Conservation (phyloP, 2,888 invertebrate species). For the Synergus umbraculus region DNA sequence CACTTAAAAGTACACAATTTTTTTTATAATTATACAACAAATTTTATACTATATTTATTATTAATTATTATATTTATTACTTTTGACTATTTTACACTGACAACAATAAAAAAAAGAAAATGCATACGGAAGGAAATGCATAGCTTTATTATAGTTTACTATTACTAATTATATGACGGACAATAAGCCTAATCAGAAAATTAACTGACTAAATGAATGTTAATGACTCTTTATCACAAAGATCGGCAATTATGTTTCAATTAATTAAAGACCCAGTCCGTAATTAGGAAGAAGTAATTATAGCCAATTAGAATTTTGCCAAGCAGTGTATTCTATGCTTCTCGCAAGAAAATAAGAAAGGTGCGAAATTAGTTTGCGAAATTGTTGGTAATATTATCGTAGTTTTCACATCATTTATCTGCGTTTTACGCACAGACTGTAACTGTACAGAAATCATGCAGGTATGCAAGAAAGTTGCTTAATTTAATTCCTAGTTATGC, state of each 20-base stretch:
- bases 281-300: conserved; percentile 20
- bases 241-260: conserved; percentile 27
- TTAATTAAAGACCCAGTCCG: conserved; percentile 8
- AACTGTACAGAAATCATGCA: conserved; percentile 35
- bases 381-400: not conserved
- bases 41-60: too few species aligned
- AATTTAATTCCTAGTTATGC: conserved; percentile 30
- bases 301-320: conserved; percentile 28
- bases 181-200: not conserved
- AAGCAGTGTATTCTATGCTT: not conserved
- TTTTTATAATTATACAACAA: too few species aligned
- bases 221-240: conserved; percentile 23
- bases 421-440: conserved; percentile 20
- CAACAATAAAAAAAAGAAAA: not conserved
- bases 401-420: conserved; percentile 36
- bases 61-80: too few species aligned
- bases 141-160: not conserved
- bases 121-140: not conserved
- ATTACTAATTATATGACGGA: not conserved
- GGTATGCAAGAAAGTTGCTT: conserved; percentile 33
- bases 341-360: conserved; percentile 19
- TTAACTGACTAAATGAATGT: not conserved
- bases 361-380: conserved; percentile 15
- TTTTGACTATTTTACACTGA: not conserved
- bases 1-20: too few species aligned